phyloP scores from a whole-genome alignment of 2,113 vertebrate species.

The Poecile atricapillus region DNA sequence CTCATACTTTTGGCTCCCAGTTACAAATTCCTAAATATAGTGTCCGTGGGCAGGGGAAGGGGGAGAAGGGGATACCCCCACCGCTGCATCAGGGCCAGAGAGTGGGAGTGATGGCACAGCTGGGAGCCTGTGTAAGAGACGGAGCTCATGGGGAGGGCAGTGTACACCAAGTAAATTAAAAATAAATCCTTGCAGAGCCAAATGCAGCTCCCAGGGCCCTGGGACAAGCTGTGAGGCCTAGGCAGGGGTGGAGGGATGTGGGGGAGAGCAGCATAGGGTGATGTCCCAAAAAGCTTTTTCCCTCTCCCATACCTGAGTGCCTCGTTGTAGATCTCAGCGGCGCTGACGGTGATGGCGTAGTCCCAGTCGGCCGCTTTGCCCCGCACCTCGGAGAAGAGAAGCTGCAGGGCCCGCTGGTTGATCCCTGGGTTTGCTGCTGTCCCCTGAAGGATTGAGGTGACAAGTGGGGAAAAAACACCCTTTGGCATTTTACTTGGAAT shows the following conservation, averaged over 20 bases:
- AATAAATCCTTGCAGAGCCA: not conserved
- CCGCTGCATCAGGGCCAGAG: accelerated
- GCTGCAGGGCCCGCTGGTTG: slow-evolving; percentile 91
- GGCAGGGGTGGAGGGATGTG: not conserved
- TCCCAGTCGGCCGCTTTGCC: slow-evolving; percentile 88
- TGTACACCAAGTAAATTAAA: not conserved
- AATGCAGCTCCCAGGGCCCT: accelerated
- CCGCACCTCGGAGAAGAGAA: slow-evolving; percentile 89
- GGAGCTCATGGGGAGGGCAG: not conserved
- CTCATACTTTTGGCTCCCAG: not conserved
- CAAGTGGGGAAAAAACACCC: accelerated
- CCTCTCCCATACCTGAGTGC: slow-evolving; percentile 68
- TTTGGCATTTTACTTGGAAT: not conserved
- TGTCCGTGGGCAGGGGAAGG: accelerated
- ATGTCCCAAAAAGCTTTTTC: not conserved
- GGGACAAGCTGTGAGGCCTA: not conserved
- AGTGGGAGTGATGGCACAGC: not conserved
- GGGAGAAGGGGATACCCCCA: not conserved
- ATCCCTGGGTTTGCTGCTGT: slow-evolving; percentile 85
- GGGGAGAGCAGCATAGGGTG: not conserved
- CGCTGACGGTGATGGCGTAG: slow-evolving; percentile 87
- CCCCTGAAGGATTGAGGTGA: slow-evolving; percentile 73
- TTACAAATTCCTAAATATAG: slow-evolving; percentile 10
- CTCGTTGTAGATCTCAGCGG: slow-evolving; percentile 96
- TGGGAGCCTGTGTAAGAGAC: not conserved